Base-by-base conservation (phyloP, 2,888 invertebrate species). In the Nomada fabriciana region DNA sequence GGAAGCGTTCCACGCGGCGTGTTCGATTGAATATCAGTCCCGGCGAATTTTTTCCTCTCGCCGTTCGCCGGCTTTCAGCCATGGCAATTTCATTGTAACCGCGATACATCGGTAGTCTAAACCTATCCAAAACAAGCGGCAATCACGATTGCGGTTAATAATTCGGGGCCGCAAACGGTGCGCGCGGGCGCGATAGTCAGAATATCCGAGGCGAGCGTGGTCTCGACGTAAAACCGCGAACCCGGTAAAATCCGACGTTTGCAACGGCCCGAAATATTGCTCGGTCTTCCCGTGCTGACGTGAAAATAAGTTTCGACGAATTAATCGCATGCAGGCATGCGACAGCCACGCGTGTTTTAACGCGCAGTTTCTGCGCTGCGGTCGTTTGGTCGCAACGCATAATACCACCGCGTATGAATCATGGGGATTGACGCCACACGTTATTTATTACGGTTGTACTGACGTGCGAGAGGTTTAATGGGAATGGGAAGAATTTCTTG, bases 101-200 rank as follows among this genome's bases (percentile, higher is more conserved):
- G 47, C 74, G 80, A 79, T 78, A 80, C 63, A 61, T 57, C 63
- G 83, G 72, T 70, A 75, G 83, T 74, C 85, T 86, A 88, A 87
- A 87, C 84, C 86, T 86, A 83, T 90, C 87, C 84, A 75, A 90
- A 89, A 91, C 90, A 89, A 90, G 88, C 88, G 86, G 86, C 91
- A 91, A 91, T 92, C 90, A 90, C 86, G 89, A 86, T 78, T 87
- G 91, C 84, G 90, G 92, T 91, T 92, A 90, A 92, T 92, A 91
- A 92, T 91, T 91, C 88, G 85, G 74, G 80, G 78, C 89, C 88
- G 84, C 90, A 87, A 79, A 87, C 84, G 78, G 77, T 87, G 82
- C 71, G 61, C 76, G 76, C 61, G 85, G 61, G 63, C 64, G 61
- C 50, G 74, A 86, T 72, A 65, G 78, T 77, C 75, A 84, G 82